Conservation (phyloP, 2,888 invertebrate species). For the Endotricha flammealis region DNA sequence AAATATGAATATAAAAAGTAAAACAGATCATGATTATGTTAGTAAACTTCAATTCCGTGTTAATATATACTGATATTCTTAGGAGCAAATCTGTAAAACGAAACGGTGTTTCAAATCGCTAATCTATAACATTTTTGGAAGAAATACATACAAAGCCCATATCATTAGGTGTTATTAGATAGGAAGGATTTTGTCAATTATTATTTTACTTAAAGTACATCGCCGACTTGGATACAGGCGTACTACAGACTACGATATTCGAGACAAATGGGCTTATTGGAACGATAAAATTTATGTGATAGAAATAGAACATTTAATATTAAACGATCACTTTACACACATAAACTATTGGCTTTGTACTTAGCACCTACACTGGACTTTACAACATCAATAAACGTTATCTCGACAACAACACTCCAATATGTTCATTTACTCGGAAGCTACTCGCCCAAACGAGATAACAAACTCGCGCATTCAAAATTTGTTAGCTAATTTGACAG, state of each 20-base stretch:
- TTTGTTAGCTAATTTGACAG: conserved; percentile 57
- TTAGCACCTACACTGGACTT: conserved; percentile 43
- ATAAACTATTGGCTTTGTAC: conserved; percentile 34
- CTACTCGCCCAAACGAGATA: conserved; percentile 50
- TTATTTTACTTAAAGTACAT: conserved; percentile 3
- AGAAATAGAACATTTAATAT: conserved; percentile 21
- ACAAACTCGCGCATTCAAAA: conserved; percentile 38
- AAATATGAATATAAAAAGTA: conserved; percentile 19
- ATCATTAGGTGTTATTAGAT: conserved; percentile 14
- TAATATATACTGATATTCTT: conserved; percentile 73
- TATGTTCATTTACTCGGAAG: conserved; percentile 53
- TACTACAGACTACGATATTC: background rate
- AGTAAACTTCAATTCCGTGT: conserved; percentile 18
- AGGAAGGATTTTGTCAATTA: conserved; percentile 3
- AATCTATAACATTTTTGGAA: too few relatives aligned
- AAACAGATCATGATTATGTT: conserved; percentile 21
- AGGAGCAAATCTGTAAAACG: conserved; percentile 70
- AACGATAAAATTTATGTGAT: conserved; percentile 11
- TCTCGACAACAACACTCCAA: conserved; percentile 56
- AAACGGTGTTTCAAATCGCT: conserved; percentile 16
- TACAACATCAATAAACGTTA: conserved; percentile 57
- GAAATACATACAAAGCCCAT: conserved; percentile 19
- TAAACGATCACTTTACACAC: conserved; percentile 31
- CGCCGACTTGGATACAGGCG: background rate
- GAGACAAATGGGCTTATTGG: conserved; percentile 3